phyloP scores from a whole-genome alignment of 2,888 invertebrate genomes.

The Aporophyla nigra region DNA sequence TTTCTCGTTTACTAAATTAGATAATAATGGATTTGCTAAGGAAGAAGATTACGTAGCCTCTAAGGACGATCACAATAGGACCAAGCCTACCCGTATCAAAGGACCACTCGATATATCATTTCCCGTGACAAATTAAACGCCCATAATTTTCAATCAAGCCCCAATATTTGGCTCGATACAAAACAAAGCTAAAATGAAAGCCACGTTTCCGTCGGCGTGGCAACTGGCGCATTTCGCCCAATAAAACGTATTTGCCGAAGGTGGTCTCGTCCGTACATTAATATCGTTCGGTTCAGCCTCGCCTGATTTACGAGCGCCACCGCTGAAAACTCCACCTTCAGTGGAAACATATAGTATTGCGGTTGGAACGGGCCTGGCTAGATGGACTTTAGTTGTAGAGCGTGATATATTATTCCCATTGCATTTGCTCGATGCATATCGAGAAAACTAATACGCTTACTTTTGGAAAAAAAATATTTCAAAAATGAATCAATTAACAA shows the following conservation, averaged over 20 bases:
- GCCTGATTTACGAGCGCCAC: constrained; percentile 72
- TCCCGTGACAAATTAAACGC: constrained; percentile 48
- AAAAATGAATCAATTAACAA: not conserved
- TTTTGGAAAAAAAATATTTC: too few relatives aligned
- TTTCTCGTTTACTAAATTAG: not conserved
- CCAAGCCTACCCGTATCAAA: not conserved
- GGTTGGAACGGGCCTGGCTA: constrained; percentile 10
- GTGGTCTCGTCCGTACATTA: constrained; percentile 72
- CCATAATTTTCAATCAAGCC: constrained; percentile 55
- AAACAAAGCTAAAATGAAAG: constrained; percentile 61
- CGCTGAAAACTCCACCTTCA: constrained; percentile 73
- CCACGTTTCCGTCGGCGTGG: constrained; percentile 54
- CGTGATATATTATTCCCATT: not conserved
- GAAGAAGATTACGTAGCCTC: constrained; percentile 11
- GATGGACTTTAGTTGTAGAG: not conserved
- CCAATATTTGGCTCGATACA: constrained; percentile 57
- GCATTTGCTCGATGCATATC: not conserved
- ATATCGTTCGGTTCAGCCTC: constrained; percentile 70
- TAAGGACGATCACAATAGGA: not conserved
- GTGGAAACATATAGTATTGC: constrained; percentile 57
- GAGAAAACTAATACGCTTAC: too few relatives aligned
- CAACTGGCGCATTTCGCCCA: constrained; percentile 65
- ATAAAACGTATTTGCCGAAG: constrained; percentile 72
- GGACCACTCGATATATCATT: constrained; percentile 17
- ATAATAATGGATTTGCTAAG: not conserved